These are phyloP conservation scores for Gracilinanus agilis DNA, from an alignment of 2,113 vertebrate species.

Conservation along the genomic window DNA sequence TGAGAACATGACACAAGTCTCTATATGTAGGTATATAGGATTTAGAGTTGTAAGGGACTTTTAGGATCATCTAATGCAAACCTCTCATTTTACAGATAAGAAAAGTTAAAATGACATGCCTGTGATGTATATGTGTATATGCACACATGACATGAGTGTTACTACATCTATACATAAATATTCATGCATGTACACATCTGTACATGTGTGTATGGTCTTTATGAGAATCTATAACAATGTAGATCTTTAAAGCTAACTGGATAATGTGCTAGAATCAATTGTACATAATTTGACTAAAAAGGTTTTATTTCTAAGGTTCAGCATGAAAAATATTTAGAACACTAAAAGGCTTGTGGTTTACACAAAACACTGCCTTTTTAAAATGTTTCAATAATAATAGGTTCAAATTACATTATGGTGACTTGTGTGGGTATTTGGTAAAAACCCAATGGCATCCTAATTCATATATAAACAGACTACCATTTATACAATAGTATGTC, in stretches of 20 bases:
- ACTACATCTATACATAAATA: not conserved
- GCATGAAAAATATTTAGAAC: not conserved
- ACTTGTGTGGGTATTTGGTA: not conserved
- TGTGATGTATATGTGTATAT: not conserved
- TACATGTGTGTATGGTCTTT: not conserved
- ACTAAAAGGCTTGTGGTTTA: not conserved
- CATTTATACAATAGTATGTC: not conserved
- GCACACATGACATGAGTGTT: not conserved
- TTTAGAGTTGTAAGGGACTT: not conserved
- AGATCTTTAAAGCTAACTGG: not conserved
- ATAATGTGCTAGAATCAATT: not conserved
- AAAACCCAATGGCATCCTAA: not conserved
- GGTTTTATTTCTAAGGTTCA: not conserved
- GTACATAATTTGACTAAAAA: not conserved
- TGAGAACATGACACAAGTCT: not conserved
- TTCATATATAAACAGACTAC: not conserved
- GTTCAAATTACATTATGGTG: not conserved
- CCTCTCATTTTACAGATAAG: not conserved
- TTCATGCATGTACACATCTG: not conserved
- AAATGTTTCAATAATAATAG: not conserved
- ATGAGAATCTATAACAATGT: not conserved
- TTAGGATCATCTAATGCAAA: not conserved
- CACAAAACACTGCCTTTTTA: not conserved
- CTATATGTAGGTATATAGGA: not conserved
- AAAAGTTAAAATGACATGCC: not conserved